phyloP scores from a whole-genome alignment of 2,797 vertebrate species.

The Syndactyla subalaris region DNA sequence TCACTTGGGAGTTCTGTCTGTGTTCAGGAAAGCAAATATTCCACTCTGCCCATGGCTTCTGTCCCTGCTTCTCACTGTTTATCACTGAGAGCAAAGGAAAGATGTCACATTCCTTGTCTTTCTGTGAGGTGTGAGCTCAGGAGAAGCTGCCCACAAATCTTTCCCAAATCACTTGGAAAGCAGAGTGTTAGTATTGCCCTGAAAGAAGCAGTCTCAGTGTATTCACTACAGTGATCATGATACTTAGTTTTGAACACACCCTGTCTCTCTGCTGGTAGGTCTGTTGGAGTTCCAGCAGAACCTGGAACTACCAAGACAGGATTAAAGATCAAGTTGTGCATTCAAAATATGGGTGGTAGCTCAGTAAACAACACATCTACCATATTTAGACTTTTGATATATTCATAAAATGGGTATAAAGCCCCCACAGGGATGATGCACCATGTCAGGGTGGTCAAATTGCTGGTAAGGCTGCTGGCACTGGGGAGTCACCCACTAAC shows the following conservation, averaged over 20 bases:
- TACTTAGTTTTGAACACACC: neutral
- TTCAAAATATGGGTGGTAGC: neutral
- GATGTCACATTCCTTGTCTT: neutral
- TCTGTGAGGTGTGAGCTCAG: neutral
- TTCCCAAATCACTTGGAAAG: neutral
- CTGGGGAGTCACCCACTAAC: neutral
- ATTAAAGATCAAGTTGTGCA: neutral
- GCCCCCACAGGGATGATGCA: fast-evolving
- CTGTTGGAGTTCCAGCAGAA: neutral
- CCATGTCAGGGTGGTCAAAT: too few relatives aligned
- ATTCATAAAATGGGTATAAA: neutral
- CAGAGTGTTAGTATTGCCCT: neutral
- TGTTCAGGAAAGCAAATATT: neutral
- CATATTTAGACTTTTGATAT: neutral
- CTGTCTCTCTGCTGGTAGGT: neutral
- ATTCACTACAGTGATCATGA: neutral
- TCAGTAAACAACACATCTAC: neutral
- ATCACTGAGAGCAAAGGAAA: neutral
- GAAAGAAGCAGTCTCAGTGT: neutral
- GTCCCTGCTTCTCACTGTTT: neutral
- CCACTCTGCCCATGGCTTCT: neutral
- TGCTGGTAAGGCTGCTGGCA: neutral
- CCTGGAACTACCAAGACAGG: neutral
- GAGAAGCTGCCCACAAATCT: neutral
- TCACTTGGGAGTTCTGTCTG: neutral